Base-by-base conservation (phyloP, 2,888 invertebrate genomes). In the Ennomos fuscantarius region DNA sequence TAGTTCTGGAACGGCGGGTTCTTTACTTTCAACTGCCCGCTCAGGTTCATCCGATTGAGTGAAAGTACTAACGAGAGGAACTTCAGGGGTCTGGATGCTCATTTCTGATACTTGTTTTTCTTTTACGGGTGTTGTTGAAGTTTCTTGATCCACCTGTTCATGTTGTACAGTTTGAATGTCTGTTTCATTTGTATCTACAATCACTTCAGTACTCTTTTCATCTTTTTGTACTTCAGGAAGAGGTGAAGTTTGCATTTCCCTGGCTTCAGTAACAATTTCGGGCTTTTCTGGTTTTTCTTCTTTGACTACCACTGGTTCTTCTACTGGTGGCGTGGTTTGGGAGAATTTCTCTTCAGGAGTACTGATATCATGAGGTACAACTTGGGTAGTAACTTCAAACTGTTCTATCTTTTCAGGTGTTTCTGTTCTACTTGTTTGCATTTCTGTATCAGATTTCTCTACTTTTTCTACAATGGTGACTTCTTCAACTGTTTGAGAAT, bases 161-260 rank as follows among this genome's bases (percentile, higher is more conserved):
- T 78, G 76, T 62, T 72, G 71, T 1, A 76, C 55, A 48, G 91
- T 92, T 72, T 90, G 89, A 62, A 89, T 87, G 56, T 87, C 76
- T 33, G 73, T 85, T 68, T 93, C 93, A 50, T 76, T 74, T 15
- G 89, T 91, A 65, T 89, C 81, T 24, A 89, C 72, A 31, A 73
- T 59, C 13, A 86, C 71, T 84, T 86, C 90, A 55, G 87, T 87
- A 60, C 84, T 79, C 66, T 90, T 89, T 63, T 91, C 89, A 63
- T 84, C 80, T 65, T 78, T 81, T 43, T 78, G 67, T 39, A 85
- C 55, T 62, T 74, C 64, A 13, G 81, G 84, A 46, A 84, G 62
- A 9, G 93, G 93, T n/a, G 93, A 93, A 9, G 94, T 94, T 79
- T 94, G 94, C 47, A 92, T 86, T 70, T 93, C 93, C 64, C 89